Percentiles rank a stretch among this genome's conserved stretches.
Conservation (phyloP, 2,113 vertebrate species). For the Kryptolebias marmoratus region DNA sequence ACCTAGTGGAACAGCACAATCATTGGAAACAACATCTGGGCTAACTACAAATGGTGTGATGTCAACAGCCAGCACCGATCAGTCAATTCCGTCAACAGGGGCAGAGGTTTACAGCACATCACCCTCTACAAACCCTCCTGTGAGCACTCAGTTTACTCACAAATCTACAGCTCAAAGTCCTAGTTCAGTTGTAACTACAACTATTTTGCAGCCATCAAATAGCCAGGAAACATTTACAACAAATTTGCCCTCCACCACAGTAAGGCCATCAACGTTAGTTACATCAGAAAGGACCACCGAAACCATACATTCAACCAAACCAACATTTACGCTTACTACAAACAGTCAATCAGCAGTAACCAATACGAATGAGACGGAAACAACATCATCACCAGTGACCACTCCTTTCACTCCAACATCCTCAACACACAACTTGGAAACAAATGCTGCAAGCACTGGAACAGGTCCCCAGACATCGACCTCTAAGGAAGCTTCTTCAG, state of each 20-base stretch:
- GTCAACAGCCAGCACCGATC: too few species aligned
- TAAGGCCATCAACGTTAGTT: too few species aligned
- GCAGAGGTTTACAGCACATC: background rate
- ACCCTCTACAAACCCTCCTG: background rate
- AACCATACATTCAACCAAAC: too few species aligned
- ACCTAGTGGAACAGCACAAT: too few species aligned
- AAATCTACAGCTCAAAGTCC: background rate
- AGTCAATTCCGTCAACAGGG: background rate
- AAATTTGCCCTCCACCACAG: too few species aligned
- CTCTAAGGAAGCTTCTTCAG: too few species aligned
- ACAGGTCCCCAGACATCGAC: background rate
- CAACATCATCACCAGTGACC: background rate
- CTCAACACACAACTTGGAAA: too few species aligned
- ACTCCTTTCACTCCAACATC: background rate
- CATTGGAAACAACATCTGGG: too few species aligned
- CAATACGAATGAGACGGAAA: background rate
- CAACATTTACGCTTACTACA: too few species aligned
- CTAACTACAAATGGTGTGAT: too few species aligned
- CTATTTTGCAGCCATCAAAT: background rate
- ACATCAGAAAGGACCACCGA: too few species aligned
- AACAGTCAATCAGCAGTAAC: too few species aligned
- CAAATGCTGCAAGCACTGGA: background rate
- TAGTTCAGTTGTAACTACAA: background rate
- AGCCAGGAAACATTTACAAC: background rate
- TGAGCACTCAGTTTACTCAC: background rate